Evolutionary conservation across 2,797 vertebrate species (phyloP).

Genomic region (Xyrichtys novacula): DNA sequence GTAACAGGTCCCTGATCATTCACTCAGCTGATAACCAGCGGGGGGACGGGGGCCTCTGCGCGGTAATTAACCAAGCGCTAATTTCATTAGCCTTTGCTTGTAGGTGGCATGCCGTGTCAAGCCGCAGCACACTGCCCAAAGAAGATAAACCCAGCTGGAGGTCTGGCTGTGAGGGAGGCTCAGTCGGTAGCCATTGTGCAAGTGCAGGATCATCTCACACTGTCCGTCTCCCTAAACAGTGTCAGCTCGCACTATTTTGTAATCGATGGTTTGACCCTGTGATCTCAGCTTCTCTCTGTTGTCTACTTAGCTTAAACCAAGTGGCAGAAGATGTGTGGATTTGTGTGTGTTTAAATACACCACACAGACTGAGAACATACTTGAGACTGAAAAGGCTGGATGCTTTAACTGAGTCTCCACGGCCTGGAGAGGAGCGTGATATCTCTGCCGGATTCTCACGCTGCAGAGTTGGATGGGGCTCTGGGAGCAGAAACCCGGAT

Average conservation of each 20-base stretch:
- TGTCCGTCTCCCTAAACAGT: constrained; percentile 44
- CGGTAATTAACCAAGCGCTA: constrained; percentile 84
- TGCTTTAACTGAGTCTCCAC: constrained; percentile 45
- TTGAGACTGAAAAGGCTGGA: constrained; percentile 60
- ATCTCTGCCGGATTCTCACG: constrained; percentile 83
- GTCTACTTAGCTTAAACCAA: constrained; percentile 59
- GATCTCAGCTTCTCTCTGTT: constrained; percentile 34
- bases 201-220: constrained; percentile 49
- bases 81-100: constrained; percentile 85
- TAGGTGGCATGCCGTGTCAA: constrained; percentile 78
- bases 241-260: constrained; percentile 42
- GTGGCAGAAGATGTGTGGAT: constrained; percentile 58
- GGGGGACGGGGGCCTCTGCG: constrained; percentile 76
- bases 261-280: constrained; percentile 48
- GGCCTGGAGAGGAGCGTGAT: constrained; percentile 52
- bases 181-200: constrained; percentile 58
- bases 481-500: constrained; percentile 80
- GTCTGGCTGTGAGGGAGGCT: constrained; percentile 62
- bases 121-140: constrained; percentile 72
- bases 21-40: constrained; percentile 80
- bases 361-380: constrained; percentile 60
- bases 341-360: constrained; percentile 58
- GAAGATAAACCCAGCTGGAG: constrained; percentile 76
- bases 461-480: constrained; percentile 79
- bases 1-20: constrained; percentile 74